Base-by-base conservation (phyloP, 2,113 vertebrate species). In the Xerus inauris region DNA sequence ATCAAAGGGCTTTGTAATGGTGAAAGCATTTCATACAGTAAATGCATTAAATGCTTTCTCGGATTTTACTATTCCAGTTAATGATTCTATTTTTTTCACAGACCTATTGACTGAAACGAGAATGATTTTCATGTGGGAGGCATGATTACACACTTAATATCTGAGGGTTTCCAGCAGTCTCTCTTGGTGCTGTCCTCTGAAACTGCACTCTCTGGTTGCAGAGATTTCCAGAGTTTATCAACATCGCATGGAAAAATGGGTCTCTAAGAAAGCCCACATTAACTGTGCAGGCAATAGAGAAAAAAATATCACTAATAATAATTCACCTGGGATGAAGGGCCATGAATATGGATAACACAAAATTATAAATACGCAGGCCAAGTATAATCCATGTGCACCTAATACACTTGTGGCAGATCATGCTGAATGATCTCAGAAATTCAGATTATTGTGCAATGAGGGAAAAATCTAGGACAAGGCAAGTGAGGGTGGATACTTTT, bases 1-100 rank as follows among this genome's bases (percentile, higher is more conserved):
- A 59, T 94, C 51, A 87, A 92, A 94, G 87, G 64, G 24, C 81
- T 96, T 96, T 72, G 67, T 84, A 77, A 65, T 40, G 85, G 65
- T 72, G 51, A 80, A 57, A 85, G 65, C 85, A 76, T 86, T 95
- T 95, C 62, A 69, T 57, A 54, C 38, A 77, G 81, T 87, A 94
- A 94, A 87, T 92, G 87, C 87, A 64, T 94, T 96, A 87, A 94
- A 90, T 32, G 2, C 73, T 85, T 76, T 87, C 88, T 85, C 64
- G 19, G 71, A 80, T 90, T 95, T 95, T 81, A 90, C 93, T 90
- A 38, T 85, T 94, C 40, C 30, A 87, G 90, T 84, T 96, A 95
- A 95, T 51, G 92, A 83, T 94, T 95, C 86, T 51, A 38, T 94
- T 97, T 96, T 94, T 84, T 81, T 96, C 81, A 42, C 24, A 65